Conservation (phyloP, 2,113 vertebrate genomes). For the Anthoscopus minutus region DNA sequence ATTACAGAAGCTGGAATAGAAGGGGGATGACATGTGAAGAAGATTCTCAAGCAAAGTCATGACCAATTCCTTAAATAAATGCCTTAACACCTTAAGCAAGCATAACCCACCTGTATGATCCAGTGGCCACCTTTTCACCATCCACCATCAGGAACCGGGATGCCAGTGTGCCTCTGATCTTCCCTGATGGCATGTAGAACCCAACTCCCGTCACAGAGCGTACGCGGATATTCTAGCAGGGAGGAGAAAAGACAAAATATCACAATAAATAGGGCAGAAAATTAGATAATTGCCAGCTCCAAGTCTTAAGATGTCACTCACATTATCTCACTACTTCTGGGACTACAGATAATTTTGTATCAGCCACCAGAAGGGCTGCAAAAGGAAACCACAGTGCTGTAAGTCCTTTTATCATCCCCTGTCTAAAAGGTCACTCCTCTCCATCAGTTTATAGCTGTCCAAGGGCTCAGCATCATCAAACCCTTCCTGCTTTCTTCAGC, state of each 20-base stretch:
- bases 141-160: constrained; percentile 92
- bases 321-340: background rate
- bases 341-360: background rate
- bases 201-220: constrained; percentile 83
- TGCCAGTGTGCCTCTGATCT: constrained; percentile 79
- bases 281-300: constrained; percentile 8
- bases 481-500: background rate
- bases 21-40: background rate
- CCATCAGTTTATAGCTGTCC: background rate
- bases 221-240: constrained; percentile 82
- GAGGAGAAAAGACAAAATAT: constrained; percentile 24
- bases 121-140: constrained; percentile 90
- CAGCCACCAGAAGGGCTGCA: background rate
- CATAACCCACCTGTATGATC: constrained; percentile 82
- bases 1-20: background rate
- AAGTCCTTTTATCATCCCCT: background rate
- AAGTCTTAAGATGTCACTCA: background rate
- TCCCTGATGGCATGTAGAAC: constrained; percentile 80
- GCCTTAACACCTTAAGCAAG: background rate
- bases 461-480: background rate
- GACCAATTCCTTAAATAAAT: background rate
- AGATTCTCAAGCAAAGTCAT: background rate
- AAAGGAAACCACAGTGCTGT: background rate
- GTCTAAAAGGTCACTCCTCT: background rate
- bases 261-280: constrained; percentile 8